Percentiles rank a stretch among this genome's conserved stretches.
Evolutionary conservation across 2,113 vertebrate genomes (phyloP).

Genomic region (Trichechus manatus): DNA sequence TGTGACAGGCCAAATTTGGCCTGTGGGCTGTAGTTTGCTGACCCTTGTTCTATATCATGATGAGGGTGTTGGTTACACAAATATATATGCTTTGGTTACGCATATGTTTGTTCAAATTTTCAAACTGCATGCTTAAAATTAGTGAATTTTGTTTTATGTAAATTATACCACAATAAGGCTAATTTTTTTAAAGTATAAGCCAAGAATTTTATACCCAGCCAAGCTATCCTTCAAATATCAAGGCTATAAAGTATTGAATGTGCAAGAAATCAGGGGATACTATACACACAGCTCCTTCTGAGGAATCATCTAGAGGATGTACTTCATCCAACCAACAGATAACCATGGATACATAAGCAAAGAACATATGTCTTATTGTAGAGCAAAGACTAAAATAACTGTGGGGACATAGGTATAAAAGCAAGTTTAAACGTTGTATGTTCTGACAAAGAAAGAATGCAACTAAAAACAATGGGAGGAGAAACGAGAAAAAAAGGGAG

Average conservation of each 20-base stretch:
- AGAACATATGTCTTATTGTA: background rate
- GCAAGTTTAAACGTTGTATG: background rate
- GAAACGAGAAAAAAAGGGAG: background rate
- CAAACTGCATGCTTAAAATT: no score
- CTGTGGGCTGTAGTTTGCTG: background rate
- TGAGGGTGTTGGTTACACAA: background rate
- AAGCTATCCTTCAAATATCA: background rate
- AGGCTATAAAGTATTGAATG: background rate
- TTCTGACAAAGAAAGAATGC: conserved; percentile 4
- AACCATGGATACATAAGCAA: background rate
- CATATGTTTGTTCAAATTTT: background rate
- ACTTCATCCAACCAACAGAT: background rate
- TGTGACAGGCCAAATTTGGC: background rate
- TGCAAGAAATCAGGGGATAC: background rate
- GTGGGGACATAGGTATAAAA: background rate
- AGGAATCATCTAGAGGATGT: background rate
- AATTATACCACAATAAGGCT: no score
- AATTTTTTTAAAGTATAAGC: no score
- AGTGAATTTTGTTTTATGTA: no score
- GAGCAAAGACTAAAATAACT: conserved; percentile 3
- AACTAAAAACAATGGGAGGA: background rate
- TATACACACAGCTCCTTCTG: background rate
- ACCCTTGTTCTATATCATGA: background rate
- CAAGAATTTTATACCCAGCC: no score
- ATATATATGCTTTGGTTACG: background rate